Percentiles rank a stretch among this genome's conserved stretches.
Evolutionary conservation across 1,140 invertebrate species (phyloP).

Genomic region (Polyergus mexicanus): DNA sequence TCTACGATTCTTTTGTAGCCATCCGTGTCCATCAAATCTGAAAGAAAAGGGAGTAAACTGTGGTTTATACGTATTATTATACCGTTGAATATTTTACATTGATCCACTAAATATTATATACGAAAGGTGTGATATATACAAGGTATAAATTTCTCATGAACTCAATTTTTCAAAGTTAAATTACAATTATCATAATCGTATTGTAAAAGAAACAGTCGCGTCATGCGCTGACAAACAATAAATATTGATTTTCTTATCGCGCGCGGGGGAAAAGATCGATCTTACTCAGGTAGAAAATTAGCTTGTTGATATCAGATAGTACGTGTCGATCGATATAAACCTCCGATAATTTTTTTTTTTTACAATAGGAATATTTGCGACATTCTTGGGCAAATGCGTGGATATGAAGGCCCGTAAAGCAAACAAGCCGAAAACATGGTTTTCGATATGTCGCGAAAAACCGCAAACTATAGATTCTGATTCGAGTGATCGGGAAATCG

Average conservation of each 20-base stretch:
- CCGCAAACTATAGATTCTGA: slow-evolving; percentile 70
- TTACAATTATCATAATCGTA: neutral
- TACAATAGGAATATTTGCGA: slow-evolving; percentile 11
- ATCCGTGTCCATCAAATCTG: slow-evolving; percentile 91
- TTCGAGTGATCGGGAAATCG: slow-evolving; percentile 67
- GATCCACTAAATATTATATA: neutral
- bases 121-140: too few species aligned
- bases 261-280: neutral
- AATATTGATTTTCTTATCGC: slow-evolving; percentile 39
- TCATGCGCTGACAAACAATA: slow-evolving; percentile 3
- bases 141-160: slow-evolving; percentile 1
- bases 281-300: neutral
- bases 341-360: slow-evolving; percentile 2
- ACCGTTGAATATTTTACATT: neutral
- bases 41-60: slow-evolving; percentile 71
- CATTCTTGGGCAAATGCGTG: neutral
- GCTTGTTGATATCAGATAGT: slow-evolving; percentile 61
- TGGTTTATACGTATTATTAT: neutral
- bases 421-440: slow-evolving; percentile 53
- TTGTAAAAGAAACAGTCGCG: neutral
- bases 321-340: slow-evolving; percentile 29
- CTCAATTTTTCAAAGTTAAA: neutral
- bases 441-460: slow-evolving; percentile 62
- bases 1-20: slow-evolving; percentile 88
- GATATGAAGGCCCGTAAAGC: slow-evolving; percentile 44